phyloP scores from a whole-genome alignment of 2,888 invertebrate genomes.

The Chymomyza caudatula region DNA sequence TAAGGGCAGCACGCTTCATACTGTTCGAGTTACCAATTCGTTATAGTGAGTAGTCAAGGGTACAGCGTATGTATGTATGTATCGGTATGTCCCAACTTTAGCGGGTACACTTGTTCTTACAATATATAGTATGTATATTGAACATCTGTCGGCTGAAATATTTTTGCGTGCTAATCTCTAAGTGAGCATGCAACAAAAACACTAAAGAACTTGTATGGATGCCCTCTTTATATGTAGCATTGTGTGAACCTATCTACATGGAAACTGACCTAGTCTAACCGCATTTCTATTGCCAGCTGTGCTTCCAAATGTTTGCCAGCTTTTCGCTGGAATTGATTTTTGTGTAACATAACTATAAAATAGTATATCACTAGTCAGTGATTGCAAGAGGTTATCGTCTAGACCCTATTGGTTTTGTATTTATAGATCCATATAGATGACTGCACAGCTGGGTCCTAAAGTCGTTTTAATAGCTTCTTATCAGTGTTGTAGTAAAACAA shows the following conservation, averaged over 20 bases:
- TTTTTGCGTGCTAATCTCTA: conserved; percentile 25
- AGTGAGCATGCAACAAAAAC: not conserved
- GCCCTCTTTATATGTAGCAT: conserved; percentile 30
- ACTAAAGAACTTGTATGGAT: not conserved
- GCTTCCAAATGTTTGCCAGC: not conserved
- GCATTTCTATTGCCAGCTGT: conserved; percentile 46
- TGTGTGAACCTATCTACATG: conserved; percentile 7
- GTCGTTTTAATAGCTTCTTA: not conserved
- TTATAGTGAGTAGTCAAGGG: too few relatives aligned
- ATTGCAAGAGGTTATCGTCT: not conserved
- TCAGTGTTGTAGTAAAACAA: not conserved
- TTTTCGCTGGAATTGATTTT: not conserved
- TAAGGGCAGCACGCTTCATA: too few relatives aligned
- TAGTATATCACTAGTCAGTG: not conserved
- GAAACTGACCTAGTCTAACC: conserved; percentile 60
- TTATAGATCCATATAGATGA: not conserved
- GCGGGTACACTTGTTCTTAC: not conserved
- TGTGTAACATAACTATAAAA: not conserved
- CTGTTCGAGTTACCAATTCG: too few relatives aligned
- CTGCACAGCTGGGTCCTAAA: not conserved
- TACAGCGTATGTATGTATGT: too few relatives aligned
- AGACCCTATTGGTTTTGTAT: not conserved
- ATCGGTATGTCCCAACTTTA: too few relatives aligned
- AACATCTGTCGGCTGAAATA: not conserved
- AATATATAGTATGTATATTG: not conserved